These are phyloP conservation scores for Dryobotodes eremita DNA, from an alignment of 2,888 invertebrate genomes.

Conservation along the genomic window DNA sequence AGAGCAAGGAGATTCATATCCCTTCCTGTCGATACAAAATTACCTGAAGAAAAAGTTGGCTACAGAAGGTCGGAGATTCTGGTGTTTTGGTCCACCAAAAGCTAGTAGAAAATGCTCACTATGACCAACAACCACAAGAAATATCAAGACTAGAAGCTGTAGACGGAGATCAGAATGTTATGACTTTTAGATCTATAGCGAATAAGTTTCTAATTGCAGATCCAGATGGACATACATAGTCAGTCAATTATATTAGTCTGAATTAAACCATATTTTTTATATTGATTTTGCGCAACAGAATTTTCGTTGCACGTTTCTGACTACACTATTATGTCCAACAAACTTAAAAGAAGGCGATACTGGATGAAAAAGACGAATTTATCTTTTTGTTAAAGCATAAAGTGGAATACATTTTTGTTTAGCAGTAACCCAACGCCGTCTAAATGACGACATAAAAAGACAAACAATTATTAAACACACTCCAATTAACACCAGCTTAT, in stretches of 20 bases:
- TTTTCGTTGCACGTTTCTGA: too few relatives aligned
- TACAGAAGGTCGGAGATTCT: neutral
- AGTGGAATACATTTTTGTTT: slow-evolving; percentile 21
- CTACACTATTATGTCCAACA: neutral
- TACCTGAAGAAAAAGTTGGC: neutral
- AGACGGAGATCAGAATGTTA: neutral
- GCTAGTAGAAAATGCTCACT: neutral
- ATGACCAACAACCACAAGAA: neutral
- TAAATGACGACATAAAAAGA: slow-evolving; percentile 16
- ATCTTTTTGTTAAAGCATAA: neutral
- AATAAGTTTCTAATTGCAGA: neutral
- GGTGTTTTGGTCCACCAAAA: neutral
- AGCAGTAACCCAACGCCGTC: slow-evolving; percentile 21
- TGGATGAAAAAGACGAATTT: neutral
- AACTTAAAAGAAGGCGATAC: neutral
- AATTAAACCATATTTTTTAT: too few relatives aligned
- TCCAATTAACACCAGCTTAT: slow-evolving; percentile 34
- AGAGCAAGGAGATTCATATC: neutral
- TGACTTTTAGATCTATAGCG: neutral
- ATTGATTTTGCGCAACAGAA: too few relatives aligned
- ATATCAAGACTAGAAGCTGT: neutral
- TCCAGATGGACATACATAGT: neutral
- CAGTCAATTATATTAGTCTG: too few relatives aligned
- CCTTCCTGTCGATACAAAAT: neutral
- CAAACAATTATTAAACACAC: slow-evolving; percentile 26